Evolutionary conservation across 2,797 vertebrate species (phyloP).

Genomic region (Poliocrania exsul): DNA sequence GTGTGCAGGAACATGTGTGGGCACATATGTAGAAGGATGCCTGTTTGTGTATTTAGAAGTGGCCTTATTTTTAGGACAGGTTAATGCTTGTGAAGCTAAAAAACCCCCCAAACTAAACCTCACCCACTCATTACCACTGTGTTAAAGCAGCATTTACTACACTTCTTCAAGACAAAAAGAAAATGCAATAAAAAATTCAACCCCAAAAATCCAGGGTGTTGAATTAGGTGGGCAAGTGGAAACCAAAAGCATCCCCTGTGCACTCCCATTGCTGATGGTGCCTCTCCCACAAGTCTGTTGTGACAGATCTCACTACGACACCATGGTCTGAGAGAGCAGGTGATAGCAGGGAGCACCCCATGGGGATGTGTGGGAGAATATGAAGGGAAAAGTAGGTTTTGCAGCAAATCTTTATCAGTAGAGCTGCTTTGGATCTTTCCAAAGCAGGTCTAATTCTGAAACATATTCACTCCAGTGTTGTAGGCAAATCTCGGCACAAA

Average conservation of each 20-base stretch:
- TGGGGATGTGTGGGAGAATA: background rate
- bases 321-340: rapidly evolving
- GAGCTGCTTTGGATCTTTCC: background rate
- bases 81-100: background rate
- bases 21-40: background rate
- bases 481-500: background rate
- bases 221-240: background rate
- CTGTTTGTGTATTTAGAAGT: background rate
- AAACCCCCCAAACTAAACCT: background rate
- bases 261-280: background rate
- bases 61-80: background rate
- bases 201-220: background rate
- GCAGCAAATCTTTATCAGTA: background rate
- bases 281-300: rapidly evolving
- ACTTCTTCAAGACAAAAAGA: background rate
- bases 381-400: background rate
- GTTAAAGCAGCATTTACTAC: background rate
- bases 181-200: background rate
- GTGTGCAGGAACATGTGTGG: rapidly evolving
- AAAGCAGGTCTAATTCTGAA: background rate
- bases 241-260: background rate
- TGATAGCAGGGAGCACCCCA: background rate
- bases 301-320: background rate
- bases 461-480: background rate
- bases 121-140: background rate